Conservation (phyloP, 2,888 invertebrate species). For the Euproctis similis region DNA sequence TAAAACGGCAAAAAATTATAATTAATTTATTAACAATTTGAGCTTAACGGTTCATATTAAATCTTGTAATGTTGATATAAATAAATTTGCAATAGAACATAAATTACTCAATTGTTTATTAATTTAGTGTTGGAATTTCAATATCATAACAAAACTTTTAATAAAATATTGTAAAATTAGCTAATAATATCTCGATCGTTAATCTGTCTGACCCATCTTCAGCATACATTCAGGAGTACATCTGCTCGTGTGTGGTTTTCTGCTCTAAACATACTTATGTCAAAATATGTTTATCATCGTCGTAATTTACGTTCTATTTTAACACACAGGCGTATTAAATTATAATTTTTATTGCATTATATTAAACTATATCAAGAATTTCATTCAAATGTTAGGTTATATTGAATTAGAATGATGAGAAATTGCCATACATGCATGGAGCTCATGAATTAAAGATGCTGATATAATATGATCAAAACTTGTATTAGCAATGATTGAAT, state of each 20-base stretch:
- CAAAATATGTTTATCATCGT: neutral
- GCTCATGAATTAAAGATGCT: no score
- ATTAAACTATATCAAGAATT: neutral
- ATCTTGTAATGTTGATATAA: slow-evolving; percentile 14
- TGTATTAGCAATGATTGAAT: no score
- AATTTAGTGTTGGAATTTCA: slow-evolving; percentile 3
- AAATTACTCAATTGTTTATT: neutral
- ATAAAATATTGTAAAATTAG: neutral
- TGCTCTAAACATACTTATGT: neutral
- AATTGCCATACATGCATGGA: no score
- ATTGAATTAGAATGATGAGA: no score
- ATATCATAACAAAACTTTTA: slow-evolving; percentile 2
- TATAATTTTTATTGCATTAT: neutral
- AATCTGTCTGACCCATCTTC: neutral
- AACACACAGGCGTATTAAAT: neutral
- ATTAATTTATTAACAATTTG: no score
- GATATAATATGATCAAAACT: no score
- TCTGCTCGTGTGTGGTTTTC: neutral
- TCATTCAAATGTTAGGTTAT: no score
- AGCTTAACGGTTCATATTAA: no score
- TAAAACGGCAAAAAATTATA: no score
- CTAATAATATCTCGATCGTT: neutral
- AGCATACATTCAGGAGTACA: neutral
- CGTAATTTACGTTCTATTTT: neutral
- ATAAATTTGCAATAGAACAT: slow-evolving; percentile 12